phyloP scores from a whole-genome alignment of 2,888 invertebrate genomes.

The Tachina lurida region DNA sequence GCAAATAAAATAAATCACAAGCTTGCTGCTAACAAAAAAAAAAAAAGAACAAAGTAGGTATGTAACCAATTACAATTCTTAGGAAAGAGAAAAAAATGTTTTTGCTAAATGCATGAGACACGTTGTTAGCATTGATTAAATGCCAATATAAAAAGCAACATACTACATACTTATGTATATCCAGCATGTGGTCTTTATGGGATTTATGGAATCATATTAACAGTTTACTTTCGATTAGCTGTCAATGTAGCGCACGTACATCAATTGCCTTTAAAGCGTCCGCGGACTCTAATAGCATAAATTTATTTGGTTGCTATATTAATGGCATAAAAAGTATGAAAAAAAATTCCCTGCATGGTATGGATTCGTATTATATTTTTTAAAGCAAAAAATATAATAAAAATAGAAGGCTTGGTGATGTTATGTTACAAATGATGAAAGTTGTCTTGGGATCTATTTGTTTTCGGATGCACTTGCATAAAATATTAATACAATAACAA shows the following conservation, averaged over 20 bases:
- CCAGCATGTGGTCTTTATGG: slow-evolving; percentile 8
- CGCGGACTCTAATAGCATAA: background rate
- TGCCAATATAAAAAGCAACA: slow-evolving; percentile 1
- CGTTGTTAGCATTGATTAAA: slow-evolving; percentile 18
- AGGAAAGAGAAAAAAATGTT: background rate
- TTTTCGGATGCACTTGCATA: background rate
- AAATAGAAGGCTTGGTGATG: background rate
- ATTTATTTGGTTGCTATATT: background rate
- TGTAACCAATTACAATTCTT: slow-evolving; percentile 4
- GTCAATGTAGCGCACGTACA: slow-evolving; percentile 24
- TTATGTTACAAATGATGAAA: background rate
- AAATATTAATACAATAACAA: background rate
- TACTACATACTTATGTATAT: too few relatives aligned
- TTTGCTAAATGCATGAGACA: slow-evolving; percentile 23
- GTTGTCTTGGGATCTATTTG: background rate
- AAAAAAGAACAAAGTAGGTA: background rate
- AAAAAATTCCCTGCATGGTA: background rate
- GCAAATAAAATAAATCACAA: background rate
- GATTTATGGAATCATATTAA: slow-evolving; percentile 29
- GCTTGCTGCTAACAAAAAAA: background rate
- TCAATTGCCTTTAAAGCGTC: background rate
- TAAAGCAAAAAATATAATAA: background rate
- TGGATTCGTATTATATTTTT: background rate
- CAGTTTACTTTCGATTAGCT: slow-evolving; percentile 12
- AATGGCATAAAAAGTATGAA: slow-evolving; percentile 1